Evolutionary conservation across 1,140 invertebrate species (phyloP).

Genomic region (Pseudoatta argentina): DNA sequence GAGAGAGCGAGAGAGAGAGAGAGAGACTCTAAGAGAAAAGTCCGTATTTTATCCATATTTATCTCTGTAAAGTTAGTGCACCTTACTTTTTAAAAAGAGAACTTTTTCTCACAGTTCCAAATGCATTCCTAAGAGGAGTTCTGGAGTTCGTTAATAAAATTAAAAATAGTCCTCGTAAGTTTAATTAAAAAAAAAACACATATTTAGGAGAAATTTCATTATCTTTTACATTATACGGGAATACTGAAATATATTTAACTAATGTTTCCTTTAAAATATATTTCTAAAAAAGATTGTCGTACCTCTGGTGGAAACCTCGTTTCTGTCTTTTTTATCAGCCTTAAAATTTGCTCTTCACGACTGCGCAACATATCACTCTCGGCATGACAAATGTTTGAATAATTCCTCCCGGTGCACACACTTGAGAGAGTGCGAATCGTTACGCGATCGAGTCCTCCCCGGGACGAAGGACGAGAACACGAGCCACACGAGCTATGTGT

Average conservation of each 20-base stretch:
- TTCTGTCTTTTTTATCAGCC: not conserved
- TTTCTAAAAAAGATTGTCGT: not conserved
- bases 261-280: not conserved
- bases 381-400: conserved; percentile 47
- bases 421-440: conserved; percentile 16
- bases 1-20: not conserved
- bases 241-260: not conserved
- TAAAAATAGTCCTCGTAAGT: no score
- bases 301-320: not conserved
- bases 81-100: no score
- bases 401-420: conserved; percentile 16
- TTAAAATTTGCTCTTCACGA: conserved; percentile 5
- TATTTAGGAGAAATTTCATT: not conserved
- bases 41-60: not conserved
- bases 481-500: conserved; percentile 20
- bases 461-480: conserved; percentile 7
- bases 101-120: no score
- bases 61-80: no score
- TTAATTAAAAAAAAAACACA: no score
- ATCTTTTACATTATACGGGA: not conserved
- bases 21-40: not conserved
- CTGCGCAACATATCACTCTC: not conserved
- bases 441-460: conserved; percentile 20
- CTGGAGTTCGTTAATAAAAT: no score
- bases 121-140: no score